Base-by-base conservation (phyloP, 2,113 vertebrate species). In the Poicephalus gulielmi region DNA sequence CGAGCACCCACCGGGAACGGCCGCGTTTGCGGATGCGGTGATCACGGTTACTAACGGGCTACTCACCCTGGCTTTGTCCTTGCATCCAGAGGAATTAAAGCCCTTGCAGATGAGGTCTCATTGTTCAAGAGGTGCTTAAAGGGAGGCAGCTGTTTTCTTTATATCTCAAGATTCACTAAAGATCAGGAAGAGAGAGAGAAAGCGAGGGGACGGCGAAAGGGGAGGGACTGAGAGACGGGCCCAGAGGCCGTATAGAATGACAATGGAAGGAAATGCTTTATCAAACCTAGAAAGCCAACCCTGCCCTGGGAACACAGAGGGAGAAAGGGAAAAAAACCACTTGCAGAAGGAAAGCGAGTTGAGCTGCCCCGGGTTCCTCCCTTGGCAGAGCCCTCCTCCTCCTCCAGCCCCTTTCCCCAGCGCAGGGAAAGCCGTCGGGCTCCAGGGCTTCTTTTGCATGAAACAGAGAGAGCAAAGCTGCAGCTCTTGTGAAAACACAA, bases 221-320 rank as follows among this genome's bases (percentile, higher is more conserved):
- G 96, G 96, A 96, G 96, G 96, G 95, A 95, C 95, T 8, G 95
- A 79, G 91, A 67, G 91, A 50, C 96, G 92, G 93, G 94, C 95
- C 94, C 96, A 87, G 86, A 88, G 96, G 96, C 97, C 87, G 96
- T 95, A 93, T 97, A 95, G 96, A 96, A 97, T 97, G 96, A 97
- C 96, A 97, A 97, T 97, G 95, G 97, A 94, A 97, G 97, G 97
- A 97, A 97, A 96, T 95, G 95, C 97, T 97, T 97, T 97, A 97
- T 97, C 97, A 97, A 95, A 94, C 96, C 95, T 96, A 93, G 95
- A 97, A 97, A 97, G 95, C 94, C 97, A 96, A 93, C 91, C 91
- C 90, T 96, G 95, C 94, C 96, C 96, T 97, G 96, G 94, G 96
- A 97, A 96, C 90, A 66, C 81, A 71, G 91, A 63, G 83, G 39